Evolutionary conservation across 1,140 invertebrate genomes (phyloP), one percentile per base, ranked within the genome.

Genomic region (Penaeus chinensis): DNA sequence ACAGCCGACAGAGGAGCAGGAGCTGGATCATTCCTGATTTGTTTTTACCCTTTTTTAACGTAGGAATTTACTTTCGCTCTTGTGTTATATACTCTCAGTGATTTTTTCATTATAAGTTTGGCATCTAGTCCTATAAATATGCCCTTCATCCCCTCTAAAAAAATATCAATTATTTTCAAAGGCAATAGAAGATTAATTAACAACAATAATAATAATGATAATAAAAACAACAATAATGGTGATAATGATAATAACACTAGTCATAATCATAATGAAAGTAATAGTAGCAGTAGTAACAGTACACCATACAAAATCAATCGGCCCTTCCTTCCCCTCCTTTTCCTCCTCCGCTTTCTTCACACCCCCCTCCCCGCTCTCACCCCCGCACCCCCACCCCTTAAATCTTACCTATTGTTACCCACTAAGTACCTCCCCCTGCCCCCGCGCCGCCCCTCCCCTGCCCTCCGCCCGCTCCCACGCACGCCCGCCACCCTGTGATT

Each of bases 401-500:
- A 60, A 42, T 47, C 42, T 37, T 27, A 54, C 27, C 54, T 54
- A 54, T 54, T 54, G 54, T 54, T 54, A 54, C 54, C 54, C 5
- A 54, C 54, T 54, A 42, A 20, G 27, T 20, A 20, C 32, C 47
- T 37, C 62, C 65, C 13, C 18, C 42, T 19, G 19, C 61, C n/a
- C 18, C 65, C 27, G 7, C 27, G 20, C 69, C 27, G 2, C 19
- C 5, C 54, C 24, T n/a, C 54, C 24, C 42, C 13, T 62, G 24
- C 78, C n/a, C 19, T 5, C n/a, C 78, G 18, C 74, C 22, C 78
- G 62, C 78, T 61, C 63, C 60, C 54, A 5, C 54, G 27, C 62
- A 20, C 63, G 63, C 54, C 47, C 47, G 27, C 85, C 65, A 24
- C 78, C 74, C 20, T 47, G 69, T 87, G 80, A 87, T 87, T 65